Base-by-base conservation (phyloP, 2,888 invertebrate genomes). In the Tanytarsus gracilentus region DNA sequence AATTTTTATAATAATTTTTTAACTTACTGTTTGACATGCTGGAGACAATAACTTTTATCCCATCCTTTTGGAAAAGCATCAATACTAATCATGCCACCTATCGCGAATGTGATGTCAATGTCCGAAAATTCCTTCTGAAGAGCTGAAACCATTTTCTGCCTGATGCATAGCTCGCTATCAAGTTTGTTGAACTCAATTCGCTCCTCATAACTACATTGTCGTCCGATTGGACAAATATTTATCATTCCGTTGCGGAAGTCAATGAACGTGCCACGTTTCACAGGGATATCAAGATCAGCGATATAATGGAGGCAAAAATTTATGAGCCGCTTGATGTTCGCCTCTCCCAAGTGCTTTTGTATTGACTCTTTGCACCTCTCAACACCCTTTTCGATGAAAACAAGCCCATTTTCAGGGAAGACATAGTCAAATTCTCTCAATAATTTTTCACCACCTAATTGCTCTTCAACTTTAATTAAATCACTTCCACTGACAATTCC, bases 51-150 rank as follows among this genome's bases (percentile, higher is more conserved):
- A 0, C 91, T 90, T 74, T 97, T 97, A 70, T 97, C 92, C 96
- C 96, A 97, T 0, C 95, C 95, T 39, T 73, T 73, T 0, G 93
- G 87, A 69, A 90, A 97, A 0, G 89, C 88, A 72, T 97, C 97
- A 56, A 97, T 84, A 73, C 94, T 95, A 65, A 97, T 97, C 75
- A 97, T 94, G 2, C 96, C 96, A 61, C 95, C 95, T 50, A 94
- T 86, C 51, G 88, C 85, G 75, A 88, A 94, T 2, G 80, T 81
- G 25, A 96, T 75, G 1, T 85, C 85, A 18, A 79, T 75, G 66
- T 83, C 79, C 4, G 82, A 77, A 74, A 95, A 96, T 67, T 87
- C 79, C 64, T 81, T 77, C 67, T 81, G 77, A 30, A 96, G 72
- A n/a, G 80, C 82, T 61, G 84, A 79, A 27, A 91, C 85, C 76